Evolutionary conservation across 2,113 vertebrate species (phyloP).

Genomic region (Isichthys henryi): DNA sequence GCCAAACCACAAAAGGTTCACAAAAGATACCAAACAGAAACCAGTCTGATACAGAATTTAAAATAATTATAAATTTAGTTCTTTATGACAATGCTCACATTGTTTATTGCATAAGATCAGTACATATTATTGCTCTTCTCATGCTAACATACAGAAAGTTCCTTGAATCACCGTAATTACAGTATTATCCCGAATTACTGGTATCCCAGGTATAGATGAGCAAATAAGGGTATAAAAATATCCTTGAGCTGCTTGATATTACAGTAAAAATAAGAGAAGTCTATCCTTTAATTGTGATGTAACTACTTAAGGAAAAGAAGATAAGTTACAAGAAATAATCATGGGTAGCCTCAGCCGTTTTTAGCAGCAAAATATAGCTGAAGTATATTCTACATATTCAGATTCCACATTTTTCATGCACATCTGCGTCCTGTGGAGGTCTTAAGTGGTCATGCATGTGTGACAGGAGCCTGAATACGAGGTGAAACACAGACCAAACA

Average conservation of each 20-base stretch:
- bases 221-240: not conserved
- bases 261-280: not conserved
- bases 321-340: not conserved
- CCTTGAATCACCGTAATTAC: not conserved
- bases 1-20: not conserved
- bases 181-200: not conserved
- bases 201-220: not conserved
- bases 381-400: not conserved
- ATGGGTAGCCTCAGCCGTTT: not conserved
- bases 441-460: not conserved
- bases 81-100: not conserved
- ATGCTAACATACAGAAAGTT: not conserved
- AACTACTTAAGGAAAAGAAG: not conserved
- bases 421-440: not conserved
- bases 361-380: not conserved
- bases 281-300: not conserved
- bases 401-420: not conserved
- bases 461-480: not conserved
- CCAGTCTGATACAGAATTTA: not conserved
- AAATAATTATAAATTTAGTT: not conserved
- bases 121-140: not conserved
- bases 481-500: not conserved
- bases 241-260: not conserved
- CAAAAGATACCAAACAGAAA: not conserved
- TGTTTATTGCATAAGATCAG: not conserved